Evolutionary conservation across 1,140 invertebrate genomes (phyloP).

Genomic region (Parasteatoda tepidariorum): DNA sequence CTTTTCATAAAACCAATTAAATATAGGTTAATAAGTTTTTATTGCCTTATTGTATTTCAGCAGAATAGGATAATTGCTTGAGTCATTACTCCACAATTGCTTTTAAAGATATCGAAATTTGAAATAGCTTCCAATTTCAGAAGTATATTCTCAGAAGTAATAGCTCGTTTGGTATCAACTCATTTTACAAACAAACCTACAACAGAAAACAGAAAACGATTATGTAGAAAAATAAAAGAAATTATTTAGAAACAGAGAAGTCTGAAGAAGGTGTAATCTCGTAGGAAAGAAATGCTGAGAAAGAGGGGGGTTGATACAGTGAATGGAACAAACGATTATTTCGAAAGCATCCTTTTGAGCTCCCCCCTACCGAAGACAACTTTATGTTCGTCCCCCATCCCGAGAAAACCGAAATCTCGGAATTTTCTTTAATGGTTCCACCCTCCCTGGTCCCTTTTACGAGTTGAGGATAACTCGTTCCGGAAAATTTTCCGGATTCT

Average conservation of each 20-base stretch:
- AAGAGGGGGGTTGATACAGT: not conserved
- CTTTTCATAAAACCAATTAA: too few species aligned
- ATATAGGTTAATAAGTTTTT: too few species aligned
- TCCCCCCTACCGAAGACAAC: not conserved
- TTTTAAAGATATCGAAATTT: too few species aligned
- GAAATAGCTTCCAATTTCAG: too few species aligned
- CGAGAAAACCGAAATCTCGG: slow-evolving; percentile 4
- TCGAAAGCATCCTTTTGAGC: not conserved
- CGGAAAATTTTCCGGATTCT: slow-evolving; percentile 46
- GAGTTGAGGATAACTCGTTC: slow-evolving; percentile 19
- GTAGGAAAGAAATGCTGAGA: not conserved
- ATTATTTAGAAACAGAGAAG: not conserved
- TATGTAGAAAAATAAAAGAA: not conserved
- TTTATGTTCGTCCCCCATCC: not conserved
- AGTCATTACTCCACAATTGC: too few species aligned
- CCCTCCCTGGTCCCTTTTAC: not conserved
- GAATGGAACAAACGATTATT: not conserved
- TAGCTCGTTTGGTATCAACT: too few species aligned
- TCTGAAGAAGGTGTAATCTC: not conserved
- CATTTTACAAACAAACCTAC: too few species aligned
- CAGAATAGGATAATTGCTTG: too few species aligned
- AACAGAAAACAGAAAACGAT: too few species aligned
- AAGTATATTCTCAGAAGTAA: too few species aligned
- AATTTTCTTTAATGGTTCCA: slow-evolving; percentile 39
- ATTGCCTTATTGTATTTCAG: too few species aligned